These are phyloP conservation scores for Paratilapia polleni DNA, from an alignment of 2,113 vertebrate genomes.

Conservation along the genomic window DNA sequence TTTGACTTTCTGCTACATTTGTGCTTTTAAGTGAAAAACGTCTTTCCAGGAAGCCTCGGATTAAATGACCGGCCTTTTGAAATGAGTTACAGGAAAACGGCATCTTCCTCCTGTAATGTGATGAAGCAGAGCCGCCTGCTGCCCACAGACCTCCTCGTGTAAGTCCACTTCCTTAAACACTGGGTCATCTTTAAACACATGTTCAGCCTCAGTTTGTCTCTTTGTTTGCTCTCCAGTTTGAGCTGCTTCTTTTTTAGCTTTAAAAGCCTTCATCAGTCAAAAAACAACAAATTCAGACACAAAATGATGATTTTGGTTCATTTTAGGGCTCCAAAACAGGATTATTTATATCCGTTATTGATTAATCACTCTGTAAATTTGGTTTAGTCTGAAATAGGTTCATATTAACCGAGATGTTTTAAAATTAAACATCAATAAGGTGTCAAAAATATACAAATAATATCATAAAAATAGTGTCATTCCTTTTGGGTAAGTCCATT, in stretches of 20 bases:
- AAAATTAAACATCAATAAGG: no score
- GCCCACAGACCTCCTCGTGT: background rate
- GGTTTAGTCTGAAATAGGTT: no score
- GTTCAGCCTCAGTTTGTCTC: background rate
- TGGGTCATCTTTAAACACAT: background rate
- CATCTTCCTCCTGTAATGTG: background rate
- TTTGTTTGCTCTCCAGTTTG: background rate
- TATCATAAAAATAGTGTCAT: no score
- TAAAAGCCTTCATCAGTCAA: background rate
- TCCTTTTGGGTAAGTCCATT: no score
- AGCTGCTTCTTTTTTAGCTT: background rate
- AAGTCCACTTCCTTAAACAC: background rate
- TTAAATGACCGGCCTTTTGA: background rate
- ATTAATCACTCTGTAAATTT: no score
- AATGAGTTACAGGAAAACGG: background rate
- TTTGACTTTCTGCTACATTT: background rate
- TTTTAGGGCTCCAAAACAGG: no score
- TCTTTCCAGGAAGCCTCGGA: background rate
- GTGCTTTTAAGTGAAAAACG: background rate
- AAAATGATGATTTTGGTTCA: no score
- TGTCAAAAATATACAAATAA: no score
- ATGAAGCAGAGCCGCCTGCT: fast-evolving
- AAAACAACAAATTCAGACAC: background rate
- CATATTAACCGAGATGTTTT: no score
- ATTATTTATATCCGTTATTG: no score